These are phyloP conservation scores for Microcebus lehilahytsara DNA, from an alignment of 2,113 vertebrate species.

Conservation along the genomic window DNA sequence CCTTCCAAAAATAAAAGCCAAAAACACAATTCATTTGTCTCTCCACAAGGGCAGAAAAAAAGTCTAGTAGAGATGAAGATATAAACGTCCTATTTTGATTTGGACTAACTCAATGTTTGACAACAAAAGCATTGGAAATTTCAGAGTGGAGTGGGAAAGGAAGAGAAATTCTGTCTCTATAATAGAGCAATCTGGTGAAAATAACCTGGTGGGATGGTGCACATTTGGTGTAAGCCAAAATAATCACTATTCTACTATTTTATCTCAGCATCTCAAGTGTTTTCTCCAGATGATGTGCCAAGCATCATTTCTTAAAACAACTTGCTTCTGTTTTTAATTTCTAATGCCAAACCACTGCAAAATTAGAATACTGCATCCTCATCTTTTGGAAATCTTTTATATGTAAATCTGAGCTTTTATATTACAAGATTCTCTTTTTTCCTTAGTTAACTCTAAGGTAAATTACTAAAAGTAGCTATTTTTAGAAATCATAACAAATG, in stretches of 20 bases:
- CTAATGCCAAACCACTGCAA: slow-evolving; percentile 17
- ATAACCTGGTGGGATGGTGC: not conserved
- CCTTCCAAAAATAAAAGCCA: not conserved
- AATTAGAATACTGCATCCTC: not conserved
- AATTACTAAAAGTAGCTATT: not conserved
- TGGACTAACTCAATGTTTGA: slow-evolving; percentile 4
- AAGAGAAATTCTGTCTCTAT: slow-evolving; percentile 1
- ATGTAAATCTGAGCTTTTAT: not conserved
- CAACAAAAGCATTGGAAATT: slow-evolving; percentile 38
- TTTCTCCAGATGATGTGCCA: slow-evolving; percentile 16
- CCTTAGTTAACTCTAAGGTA: not conserved
- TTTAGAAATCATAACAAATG: slow-evolving; percentile 21
- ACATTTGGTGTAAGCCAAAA: not conserved
- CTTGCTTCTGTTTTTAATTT: slow-evolving; percentile 28
- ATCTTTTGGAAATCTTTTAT: slow-evolving; percentile 16
- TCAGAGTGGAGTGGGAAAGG: not conserved
- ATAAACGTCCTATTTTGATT: slow-evolving; percentile 12
- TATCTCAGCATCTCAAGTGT: not conserved
- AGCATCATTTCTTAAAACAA: not conserved
- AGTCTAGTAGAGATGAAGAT: not conserved
- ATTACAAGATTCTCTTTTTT: not conserved
- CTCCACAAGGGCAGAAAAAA: slow-evolving; percentile 16
- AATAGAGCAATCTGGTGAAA: not conserved
- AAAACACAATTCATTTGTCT: not conserved
- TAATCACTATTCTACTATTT: not conserved